Base-by-base conservation (phyloP, 2,113 vertebrate species). In the Pachycephala philippinensis region DNA sequence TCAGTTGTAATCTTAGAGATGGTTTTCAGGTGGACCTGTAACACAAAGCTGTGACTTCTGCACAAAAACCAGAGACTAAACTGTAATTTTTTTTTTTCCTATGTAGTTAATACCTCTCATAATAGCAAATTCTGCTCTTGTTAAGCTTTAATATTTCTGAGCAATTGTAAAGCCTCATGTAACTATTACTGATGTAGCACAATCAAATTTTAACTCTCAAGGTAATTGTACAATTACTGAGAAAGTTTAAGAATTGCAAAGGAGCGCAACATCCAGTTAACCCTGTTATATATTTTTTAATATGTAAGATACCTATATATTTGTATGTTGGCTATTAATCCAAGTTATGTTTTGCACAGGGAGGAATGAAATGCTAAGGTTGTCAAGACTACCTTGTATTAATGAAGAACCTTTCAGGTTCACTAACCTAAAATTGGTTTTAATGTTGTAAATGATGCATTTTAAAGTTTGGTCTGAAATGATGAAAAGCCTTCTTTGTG, bases 161-260 rank as follows among this genome's bases (percentile, higher is more conserved):
- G 77, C 30, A 68, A 19, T 42, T 70, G 42, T 27, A 60, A 89
- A 77, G 26, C 15, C 35, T 92, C 11, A 13, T 37, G 30, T 64
- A 77, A 76, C 30, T 76, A 39, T 93, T 74, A 57, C 21, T 59
- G 87, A 30, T 54, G 66, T 57, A 85, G 10, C 28, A 35, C 65
- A 70, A 85, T 82, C 60, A 87, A 68, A 91, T 95, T 91, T 47
- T 86, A 95, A 69, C 78, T 92, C 47, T 81, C 37, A 50, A 91
- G 39, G 35, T 44, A 83, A 81, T 87, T 88, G 49, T 72, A 74
- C n/a, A 94, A 68, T 95, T 75, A 66, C 27, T 83, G 50, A 87
- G 84, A 87, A 40, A 60, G 72, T 84, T 37, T 74, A 69, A 63
- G 61, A 82, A 30, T 42, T 8, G 4, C 57, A 91, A 63, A 64